Percentiles rank a stretch among this genome's conserved stretches.
phyloP scores from a whole-genome alignment of 2,113 vertebrate genomes.

The Amphilophus citrinellus region DNA sequence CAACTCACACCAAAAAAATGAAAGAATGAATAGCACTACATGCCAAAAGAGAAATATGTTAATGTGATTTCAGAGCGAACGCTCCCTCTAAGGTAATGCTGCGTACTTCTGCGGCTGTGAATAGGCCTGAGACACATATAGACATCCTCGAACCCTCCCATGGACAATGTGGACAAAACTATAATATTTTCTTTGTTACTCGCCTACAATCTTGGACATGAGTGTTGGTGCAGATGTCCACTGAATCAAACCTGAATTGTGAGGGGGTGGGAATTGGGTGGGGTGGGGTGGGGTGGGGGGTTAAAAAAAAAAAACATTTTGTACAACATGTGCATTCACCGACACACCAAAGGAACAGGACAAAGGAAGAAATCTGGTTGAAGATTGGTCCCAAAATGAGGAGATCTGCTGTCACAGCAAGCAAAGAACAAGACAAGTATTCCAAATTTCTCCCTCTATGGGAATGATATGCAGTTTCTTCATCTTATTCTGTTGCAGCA shows the following conservation, averaged over 20 bases:
- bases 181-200: slow-evolving; percentile 22
- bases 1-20: background rate
- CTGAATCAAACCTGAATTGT: slow-evolving; percentile 25
- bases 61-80: background rate
- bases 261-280: background rate
- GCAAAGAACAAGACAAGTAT: slow-evolving; percentile 41
- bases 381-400: slow-evolving; percentile 35
- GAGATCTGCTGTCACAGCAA: slow-evolving; percentile 22
- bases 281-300: too few relatives aligned
- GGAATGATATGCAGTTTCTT: slow-evolving; percentile 25
- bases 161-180: background rate
- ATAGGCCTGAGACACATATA: background rate
- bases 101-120: background rate
- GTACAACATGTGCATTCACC: slow-evolving; percentile 5
- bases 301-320: background rate
- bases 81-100: background rate
- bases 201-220: slow-evolving; percentile 21
- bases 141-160: slow-evolving; percentile 12
- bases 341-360: slow-evolving; percentile 1
- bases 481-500: background rate
- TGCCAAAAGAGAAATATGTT: background rate
- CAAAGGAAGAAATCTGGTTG: slow-evolving; percentile 39
- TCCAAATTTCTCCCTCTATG: slow-evolving; percentile 24
- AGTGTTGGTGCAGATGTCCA: slow-evolving; percentile 22
- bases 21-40: background rate